phyloP scores from a whole-genome alignment of 2,888 invertebrate genomes.

The Willowsia nigromaculata region DNA sequence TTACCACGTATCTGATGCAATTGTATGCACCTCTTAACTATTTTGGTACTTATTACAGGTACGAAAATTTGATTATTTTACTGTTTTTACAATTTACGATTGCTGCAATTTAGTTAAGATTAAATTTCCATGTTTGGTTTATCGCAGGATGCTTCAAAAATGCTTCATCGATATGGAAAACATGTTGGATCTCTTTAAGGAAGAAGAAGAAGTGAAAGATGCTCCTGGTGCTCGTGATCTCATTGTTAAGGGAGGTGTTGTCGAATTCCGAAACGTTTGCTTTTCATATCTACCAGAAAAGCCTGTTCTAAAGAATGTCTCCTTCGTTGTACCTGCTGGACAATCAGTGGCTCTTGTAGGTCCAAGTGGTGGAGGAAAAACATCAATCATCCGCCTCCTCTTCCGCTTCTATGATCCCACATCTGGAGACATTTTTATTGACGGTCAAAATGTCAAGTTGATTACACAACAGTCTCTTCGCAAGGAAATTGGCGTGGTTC shows the following conservation, averaged over 20 bases:
- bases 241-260: constrained; percentile 84
- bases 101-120: too few species aligned
- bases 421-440: constrained; percentile 85
- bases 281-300: constrained; percentile 93
- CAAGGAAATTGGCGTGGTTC: constrained; percentile 91
- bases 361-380: constrained; percentile 89
- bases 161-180: constrained; percentile 99
- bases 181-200: constrained; percentile 96
- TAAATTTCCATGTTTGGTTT: too few species aligned
- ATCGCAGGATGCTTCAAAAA: constrained; percentile 96
- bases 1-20: constrained; percentile 96
- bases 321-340: constrained; percentile 90
- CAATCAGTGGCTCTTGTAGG: constrained; percentile 92
- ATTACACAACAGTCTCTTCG: constrained; percentile 90
- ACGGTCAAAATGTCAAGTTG: constrained; percentile 85
- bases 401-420: constrained; percentile 88
- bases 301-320: constrained; percentile 87
- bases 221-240: constrained; percentile 89
- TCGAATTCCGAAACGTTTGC: constrained; percentile 94
- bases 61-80: constrained; percentile 73
- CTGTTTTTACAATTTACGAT: too few species aligned
- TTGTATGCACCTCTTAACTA: constrained; percentile 97
- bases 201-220: constrained; percentile 93
- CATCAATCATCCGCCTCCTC: constrained; percentile 87
- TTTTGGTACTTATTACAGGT: constrained; percentile 99